Evolutionary conservation across 2,113 vertebrate genomes (phyloP), one percentile per base, ranked within the genome.

Genomic region (Sorex fumeus): DNA sequence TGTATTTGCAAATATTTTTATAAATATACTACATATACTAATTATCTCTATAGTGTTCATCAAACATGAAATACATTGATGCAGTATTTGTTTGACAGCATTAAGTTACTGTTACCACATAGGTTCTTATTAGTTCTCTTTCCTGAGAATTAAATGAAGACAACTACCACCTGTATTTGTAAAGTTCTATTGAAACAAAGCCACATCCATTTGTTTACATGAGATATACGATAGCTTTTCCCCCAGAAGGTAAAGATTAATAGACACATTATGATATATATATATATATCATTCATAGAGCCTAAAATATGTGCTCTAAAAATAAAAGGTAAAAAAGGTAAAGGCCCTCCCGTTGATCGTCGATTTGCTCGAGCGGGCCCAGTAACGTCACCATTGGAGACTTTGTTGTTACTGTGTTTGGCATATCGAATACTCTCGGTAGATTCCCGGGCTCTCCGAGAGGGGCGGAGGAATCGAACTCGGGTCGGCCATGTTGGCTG

Each of bases 141-240:
- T 91, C 74, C 32, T 71, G 50, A 90, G 27, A 76, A 88, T 76
- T 69, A 90, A 92, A 87, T 27, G 6, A 25, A 84, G 8, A 13
- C 2, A 9, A 0, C 2, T 81, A 84, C 34, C 19, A 62, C 15
- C 36, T 88, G 27, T 71, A 36, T 32, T 25, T 3, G 53, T 90
- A 77, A 70, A 95, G 40, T 75, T 83, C 72, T 40, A 64, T 45
- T 84, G 50, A 16, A 87, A 72, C 10, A 64, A 8, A 93, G 32
- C 28, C 36, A 86, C 1, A 5, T 3, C 12, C 1, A 18, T 69
- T 66, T 88, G 16, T 50, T 90, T 86, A 53, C 34, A 30, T 69
- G 60, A 66, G 71, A 1, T 25, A 80, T 79, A 13, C 43, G 64
- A 28, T 32, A 71, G 6, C 23, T 88, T 87, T 83, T 3, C 36